Base-by-base conservation (phyloP, 2,797 vertebrate species). In the Tauraco hartlaubi region DNA sequence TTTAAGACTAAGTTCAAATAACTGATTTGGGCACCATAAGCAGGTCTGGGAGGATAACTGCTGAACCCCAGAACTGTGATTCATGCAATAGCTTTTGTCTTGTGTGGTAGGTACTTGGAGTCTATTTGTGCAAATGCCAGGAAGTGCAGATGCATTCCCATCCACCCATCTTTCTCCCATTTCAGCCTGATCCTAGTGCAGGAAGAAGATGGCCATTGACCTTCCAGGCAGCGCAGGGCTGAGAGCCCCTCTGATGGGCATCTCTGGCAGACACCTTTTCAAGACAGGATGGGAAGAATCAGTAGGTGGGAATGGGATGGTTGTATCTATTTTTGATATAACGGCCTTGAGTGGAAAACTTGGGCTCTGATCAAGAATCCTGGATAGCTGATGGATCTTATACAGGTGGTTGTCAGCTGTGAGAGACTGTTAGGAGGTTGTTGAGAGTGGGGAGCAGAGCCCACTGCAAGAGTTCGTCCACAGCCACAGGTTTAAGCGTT, bases 191-290 rank as follows among this genome's bases (percentile, higher is more conserved):
- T 3, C 16, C 5, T 15, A 17, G 25, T 7, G 6, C 14, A 10
- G 51, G 48, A 62, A 9, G 13, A 3, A 29, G 39, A 8, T n/a
- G 46, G 39, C 11, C 9, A 0, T 7, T n/a, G n/a, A 15, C 33
- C 51, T 61, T 46, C 29, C 10, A 41, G 35, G 43, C 39, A 13
- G 25, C 9, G 29, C 11, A 12, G 11, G 26, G 15, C 21, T 62
- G 37, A 9, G 26, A 72, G 10, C 9, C 5, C 8, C 12, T 5
- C 1, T 7, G 0, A 2, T 19, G 22, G 0, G 0, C 21, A 5
- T 28, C 44, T n/a, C 67, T 72, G n/a, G 31, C 33, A 79, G 59
- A 12, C 2, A 6, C 8, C 25, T 61, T 66, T 66, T 72, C 19
- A 12, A 61, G 67, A 28, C 5, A 3, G 23, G 3, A 6, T 61